Base-by-base conservation (phyloP, 2,888 invertebrate species). In the Drosophila barbarae region DNA sequence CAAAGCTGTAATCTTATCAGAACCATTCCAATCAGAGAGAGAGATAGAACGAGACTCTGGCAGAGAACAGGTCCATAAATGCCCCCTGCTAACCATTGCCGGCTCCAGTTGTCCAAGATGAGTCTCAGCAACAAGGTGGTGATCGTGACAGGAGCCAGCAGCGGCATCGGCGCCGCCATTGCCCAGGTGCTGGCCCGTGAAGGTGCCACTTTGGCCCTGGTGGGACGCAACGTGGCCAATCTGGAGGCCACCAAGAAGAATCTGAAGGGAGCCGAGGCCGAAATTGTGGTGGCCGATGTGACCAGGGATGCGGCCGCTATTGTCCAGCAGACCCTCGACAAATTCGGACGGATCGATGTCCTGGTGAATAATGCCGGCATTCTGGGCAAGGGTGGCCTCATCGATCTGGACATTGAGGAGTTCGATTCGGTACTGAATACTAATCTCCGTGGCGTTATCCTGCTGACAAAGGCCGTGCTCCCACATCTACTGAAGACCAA, bases 351-450 rank as follows among this genome's bases (percentile, higher is more conserved):
- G 46, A 88, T 96, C 23, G 95, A 96, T 90, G 92, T 96, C 23
- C 88, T 96, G 47, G 92, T 96, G 0, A 96, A 98, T 87, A 96
- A 95, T 90, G 97, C 97, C 59, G 98, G 98, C 18, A 92, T 94
- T 56, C 86, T 96, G 53, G 94, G 93, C 86, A 86, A 88, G 15
- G 98, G 97, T 5, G 90, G 92, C 6, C 95, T 97, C 74, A 95
- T 97, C 90, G 94, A 91, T 50, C 94, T 96, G 3, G 92, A 92
- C 21, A 84, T 97, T 55, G 94, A 93, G 26, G 95, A 96, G 82
- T 97, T 94, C 86, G 98, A 98, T 85, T 90, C 93, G 77, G 90
- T 96, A 47, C 94, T 98, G 92, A 94, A 95, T 81, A 92, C 94
- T 6, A 98, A 98, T 90, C 93, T 96, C 1, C 92, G 96, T 73